phyloP scores from a whole-genome alignment of 2,888 invertebrate species.

The Epinotia brunnichana region DNA sequence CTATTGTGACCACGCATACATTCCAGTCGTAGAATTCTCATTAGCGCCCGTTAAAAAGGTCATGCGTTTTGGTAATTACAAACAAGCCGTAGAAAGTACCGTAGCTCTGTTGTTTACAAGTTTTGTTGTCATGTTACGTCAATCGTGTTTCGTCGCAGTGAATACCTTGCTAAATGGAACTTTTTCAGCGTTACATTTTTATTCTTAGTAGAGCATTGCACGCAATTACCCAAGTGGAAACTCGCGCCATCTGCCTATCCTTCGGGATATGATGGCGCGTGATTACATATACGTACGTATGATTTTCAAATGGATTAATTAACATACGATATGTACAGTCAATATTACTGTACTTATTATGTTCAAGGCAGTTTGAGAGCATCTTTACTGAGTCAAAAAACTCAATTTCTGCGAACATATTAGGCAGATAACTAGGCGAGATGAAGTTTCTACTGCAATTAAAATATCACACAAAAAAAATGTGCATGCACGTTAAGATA shows the following conservation, averaged over 20 bases:
- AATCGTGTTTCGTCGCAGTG: conserved; percentile 14
- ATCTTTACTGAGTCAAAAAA: too few relatives aligned
- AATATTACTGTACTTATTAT: too few relatives aligned
- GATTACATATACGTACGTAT: not conserved
- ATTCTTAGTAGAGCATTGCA: not conserved
- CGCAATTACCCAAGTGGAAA: not conserved
- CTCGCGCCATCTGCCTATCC: not conserved
- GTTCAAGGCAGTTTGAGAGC: too few relatives aligned
- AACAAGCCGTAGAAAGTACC: conserved; percentile 37
- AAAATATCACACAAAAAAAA: too few relatives aligned
- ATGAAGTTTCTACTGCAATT: too few relatives aligned
- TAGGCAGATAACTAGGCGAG: too few relatives aligned
- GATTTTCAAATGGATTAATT: too few relatives aligned
- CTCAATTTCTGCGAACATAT: too few relatives aligned
- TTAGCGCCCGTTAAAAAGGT: conserved; percentile 31
- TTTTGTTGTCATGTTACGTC: conserved; percentile 24
- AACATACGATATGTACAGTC: too few relatives aligned
- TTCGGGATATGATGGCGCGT: not conserved
- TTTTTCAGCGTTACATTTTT: conserved; percentile 5
- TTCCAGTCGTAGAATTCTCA: conserved; percentile 27
- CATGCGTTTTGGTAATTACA: conserved; percentile 39
- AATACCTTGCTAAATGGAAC: conserved; percentile 3
- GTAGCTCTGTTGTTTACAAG: conserved; percentile 27
- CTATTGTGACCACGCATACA: conserved; percentile 51
- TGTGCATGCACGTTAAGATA: too few relatives aligned